Evolutionary conservation across 2,888 invertebrate species (phyloP).

Genomic region (Danaus chrysippus): DNA sequence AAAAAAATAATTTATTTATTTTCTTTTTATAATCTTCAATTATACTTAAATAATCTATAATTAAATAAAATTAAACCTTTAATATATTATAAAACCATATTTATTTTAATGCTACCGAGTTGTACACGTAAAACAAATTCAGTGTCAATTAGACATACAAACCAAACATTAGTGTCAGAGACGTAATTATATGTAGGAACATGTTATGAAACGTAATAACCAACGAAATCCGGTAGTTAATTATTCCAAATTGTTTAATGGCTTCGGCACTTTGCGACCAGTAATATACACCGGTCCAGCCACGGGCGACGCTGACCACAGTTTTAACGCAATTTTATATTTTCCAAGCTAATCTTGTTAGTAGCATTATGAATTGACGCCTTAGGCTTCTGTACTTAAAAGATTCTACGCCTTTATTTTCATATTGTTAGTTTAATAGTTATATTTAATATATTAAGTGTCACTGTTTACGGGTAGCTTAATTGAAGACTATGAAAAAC

Average conservation of each 20-base stretch:
- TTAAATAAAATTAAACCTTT: background rate
- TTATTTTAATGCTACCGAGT: background rate
- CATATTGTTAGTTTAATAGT: too few relatives aligned
- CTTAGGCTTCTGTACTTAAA: background rate
- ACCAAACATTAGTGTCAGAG: conserved; percentile 57
- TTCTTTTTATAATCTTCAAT: background rate
- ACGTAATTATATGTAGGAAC: conserved; percentile 58
- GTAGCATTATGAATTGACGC: conserved; percentile 1
- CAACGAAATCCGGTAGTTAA: conserved; percentile 77
- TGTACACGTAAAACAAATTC: conserved; percentile 45
- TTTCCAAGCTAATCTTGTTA: conserved; percentile 26
- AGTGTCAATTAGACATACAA: conserved; percentile 55
- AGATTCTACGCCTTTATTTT: too few relatives aligned
- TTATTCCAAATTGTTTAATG: conserved; percentile 79
- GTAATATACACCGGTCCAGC: conserved; percentile 45
- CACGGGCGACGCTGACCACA: conserved; percentile 26
- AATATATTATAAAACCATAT: background rate
- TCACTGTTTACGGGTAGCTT: too few relatives aligned
- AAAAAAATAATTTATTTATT: background rate
- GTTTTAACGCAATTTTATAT: conserved; percentile 23
- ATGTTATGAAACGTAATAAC: conserved; percentile 75
- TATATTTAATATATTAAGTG: too few relatives aligned
- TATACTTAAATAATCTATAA: background rate
- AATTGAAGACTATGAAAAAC: too few relatives aligned
- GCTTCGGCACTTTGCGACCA: conserved; percentile 59